These are phyloP conservation scores for Acanthoscelides obtectus DNA, from an alignment of 2,888 invertebrate species.

Conservation along the genomic window DNA sequence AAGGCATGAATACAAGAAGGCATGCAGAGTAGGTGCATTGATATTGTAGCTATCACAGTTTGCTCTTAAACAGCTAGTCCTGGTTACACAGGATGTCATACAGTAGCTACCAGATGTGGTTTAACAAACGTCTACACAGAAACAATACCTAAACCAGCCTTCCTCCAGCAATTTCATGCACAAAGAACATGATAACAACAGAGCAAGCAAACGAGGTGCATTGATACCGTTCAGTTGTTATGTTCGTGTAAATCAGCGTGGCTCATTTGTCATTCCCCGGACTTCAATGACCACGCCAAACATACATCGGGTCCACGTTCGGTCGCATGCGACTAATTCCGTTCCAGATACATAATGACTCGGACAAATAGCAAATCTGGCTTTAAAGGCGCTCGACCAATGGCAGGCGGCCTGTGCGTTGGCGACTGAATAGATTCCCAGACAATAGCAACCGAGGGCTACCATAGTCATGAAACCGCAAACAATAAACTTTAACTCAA, in stretches of 20 bases:
- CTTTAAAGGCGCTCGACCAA: constrained; percentile 8
- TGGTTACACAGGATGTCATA: no score
- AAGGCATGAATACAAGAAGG: no score
- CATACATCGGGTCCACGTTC: constrained; percentile 8
- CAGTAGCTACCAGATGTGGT: no score
- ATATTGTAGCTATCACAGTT: no score
- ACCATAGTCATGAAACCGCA: no score
- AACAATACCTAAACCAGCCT: not conserved
- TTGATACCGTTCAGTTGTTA: constrained; percentile 31
- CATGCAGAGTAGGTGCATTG: no score
- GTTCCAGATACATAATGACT: constrained; percentile 13
- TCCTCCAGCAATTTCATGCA: not conserved
- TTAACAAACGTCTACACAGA: not conserved
- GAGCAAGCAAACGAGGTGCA: constrained; percentile 15
- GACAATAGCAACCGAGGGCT: no score
- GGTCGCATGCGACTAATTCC: not conserved
- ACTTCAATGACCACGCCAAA: constrained; percentile 30
- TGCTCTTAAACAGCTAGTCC: no score
- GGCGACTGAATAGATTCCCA: no score
- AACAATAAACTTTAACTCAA: no score
- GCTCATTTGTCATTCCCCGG: constrained; percentile 35
- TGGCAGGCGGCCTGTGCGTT: no score
- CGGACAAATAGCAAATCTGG: constrained; percentile 11
- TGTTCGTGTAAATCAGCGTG: constrained; percentile 24
- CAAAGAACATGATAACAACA: not conserved